Evolutionary conservation across 92 coral and sea anemone species (phyloP).

Genomic region (Zoanthus sociatus): DNA sequence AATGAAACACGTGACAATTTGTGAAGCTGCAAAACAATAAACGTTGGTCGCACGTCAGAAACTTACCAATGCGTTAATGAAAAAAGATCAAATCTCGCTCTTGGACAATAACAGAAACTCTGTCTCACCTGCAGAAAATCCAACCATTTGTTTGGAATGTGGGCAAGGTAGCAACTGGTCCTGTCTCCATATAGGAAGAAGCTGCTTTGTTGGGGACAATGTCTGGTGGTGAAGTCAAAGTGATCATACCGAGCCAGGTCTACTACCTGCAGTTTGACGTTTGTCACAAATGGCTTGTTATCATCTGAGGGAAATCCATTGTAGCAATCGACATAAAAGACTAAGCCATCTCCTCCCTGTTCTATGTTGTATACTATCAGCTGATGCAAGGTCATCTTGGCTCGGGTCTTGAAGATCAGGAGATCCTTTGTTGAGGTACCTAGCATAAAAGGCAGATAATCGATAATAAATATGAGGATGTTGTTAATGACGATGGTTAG

Average conservation of each 20-base stretch:
- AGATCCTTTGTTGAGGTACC: constrained; percentile 7
- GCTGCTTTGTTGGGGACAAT: constrained; percentile 63
- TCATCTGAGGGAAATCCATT: constrained; percentile 58
- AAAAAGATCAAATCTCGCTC: neutral
- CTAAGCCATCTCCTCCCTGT: constrained; percentile 20
- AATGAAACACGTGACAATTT: too few relatives aligned
- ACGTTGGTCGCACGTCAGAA: too few relatives aligned
- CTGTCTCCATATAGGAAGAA: constrained; percentile 81
- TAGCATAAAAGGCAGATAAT: neutral
- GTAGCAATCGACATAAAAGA: constrained; percentile 71
- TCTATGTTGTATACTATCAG: constrained; percentile 21
- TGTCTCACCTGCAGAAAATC: constrained; percentile 85
- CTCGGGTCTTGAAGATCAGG: constrained; percentile 4
- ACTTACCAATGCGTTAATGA: too few relatives aligned
- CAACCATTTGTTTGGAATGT: constrained; percentile 70
- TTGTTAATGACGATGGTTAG: neutral
- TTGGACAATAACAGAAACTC: neutral
- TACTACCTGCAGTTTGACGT: constrained; percentile 64
- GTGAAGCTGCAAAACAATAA: too few relatives aligned
- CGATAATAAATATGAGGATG: neutral
- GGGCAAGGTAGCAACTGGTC: constrained; percentile 70
- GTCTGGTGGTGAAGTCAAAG: constrained; percentile 64
- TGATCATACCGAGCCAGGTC: constrained; percentile 77
- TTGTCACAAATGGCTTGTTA: constrained; percentile 49
- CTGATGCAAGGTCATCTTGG: neutral